Base-by-base conservation (phyloP, 2,113 vertebrate genomes). In the Pygoscelis antarcticus region DNA sequence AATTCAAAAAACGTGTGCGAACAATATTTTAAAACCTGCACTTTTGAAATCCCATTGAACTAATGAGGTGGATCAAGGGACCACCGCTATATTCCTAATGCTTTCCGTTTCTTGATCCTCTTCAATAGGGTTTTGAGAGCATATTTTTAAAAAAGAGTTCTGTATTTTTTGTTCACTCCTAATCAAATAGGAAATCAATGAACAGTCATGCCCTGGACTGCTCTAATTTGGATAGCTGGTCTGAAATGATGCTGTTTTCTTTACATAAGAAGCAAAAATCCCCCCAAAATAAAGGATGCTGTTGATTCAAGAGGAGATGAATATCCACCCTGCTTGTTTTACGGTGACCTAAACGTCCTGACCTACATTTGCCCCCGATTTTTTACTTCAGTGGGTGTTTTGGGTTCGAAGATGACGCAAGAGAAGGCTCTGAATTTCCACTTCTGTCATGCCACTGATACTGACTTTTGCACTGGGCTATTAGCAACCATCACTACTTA, bases 11-110 rank as follows among this genome's bases (percentile, higher is more conserved):
- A 90, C 3, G 7, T 87, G 70, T 74, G 69, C 84, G 83, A 96
- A 96, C 61, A 92, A 62, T 93, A 96, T 79, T 96, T 96, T 88
- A 44, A 95, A 94, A 88, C 32, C 42, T 74, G 20, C 54, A 55
- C 72, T 94, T 95, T 52, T 89, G 77, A 96, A 97, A 97, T 82
- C 62, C 58, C 78, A 87, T 93, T 96, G 92, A 96, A 81, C 93
- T 95, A 96, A 94, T 87, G 87, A 95, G 82, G 47, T 5, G 2
- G 90, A 97, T 94, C 83, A 96, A 95, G 90, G 70, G 60, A 80
- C 85, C 65, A 83, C 40, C 0, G 0, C 34, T 85, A 62, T 42
- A 90, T 54, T 84, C 79, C 62, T 95, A 92, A 83, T 87, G 74
- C 51, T 89, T 96, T 79, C 57, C 0, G 0, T 80, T 92, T 64